Conservation (phyloP, 2,888 invertebrate genomes). For the Campaea margaritaria region DNA sequence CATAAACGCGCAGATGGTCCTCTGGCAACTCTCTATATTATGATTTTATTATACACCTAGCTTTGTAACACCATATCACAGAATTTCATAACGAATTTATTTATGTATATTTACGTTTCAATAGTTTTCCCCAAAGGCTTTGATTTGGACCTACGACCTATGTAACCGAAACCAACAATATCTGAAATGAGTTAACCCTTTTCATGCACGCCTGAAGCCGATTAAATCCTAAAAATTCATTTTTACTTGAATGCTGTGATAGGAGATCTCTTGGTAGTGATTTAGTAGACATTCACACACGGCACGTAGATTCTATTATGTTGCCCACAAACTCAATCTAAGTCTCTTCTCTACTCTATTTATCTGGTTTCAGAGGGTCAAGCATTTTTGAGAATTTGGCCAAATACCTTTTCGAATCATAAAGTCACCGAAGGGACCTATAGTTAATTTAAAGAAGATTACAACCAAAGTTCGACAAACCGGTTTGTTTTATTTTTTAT, state of each 20-base stretch:
- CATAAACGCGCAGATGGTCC: neutral
- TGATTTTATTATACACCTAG: slow-evolving; percentile 16
- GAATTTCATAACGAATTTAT: slow-evolving; percentile 2
- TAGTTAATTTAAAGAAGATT: slow-evolving; percentile 27
- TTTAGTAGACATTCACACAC: neutral
- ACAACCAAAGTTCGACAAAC: slow-evolving; percentile 18
- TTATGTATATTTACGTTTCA: slow-evolving; percentile 6
- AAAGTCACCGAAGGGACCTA: slow-evolving; percentile 17
- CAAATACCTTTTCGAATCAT: slow-evolving; percentile 26
- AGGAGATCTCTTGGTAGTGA: slow-evolving; percentile 3
- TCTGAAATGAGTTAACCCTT: no score
- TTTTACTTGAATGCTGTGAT: neutral
- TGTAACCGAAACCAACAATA: no score
- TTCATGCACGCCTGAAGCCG: neutral
- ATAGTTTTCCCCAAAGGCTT: no score
- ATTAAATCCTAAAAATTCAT: neutral
- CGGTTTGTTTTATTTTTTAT: slow-evolving; percentile 26
- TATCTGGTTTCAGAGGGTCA: slow-evolving; percentile 28
- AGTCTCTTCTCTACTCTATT: slow-evolving; percentile 18
- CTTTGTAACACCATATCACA: slow-evolving; percentile 21
- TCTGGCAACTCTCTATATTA: slow-evolving; percentile 28
- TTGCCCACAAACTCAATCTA: slow-evolving; percentile 6
- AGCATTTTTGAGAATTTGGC: slow-evolving; percentile 28
- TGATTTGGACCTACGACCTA: no score
- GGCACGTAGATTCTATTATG: neutral